A percentile compares a stretch with the other conserved stretches of the same genome.
These are phyloP conservation scores for Tenthredo mesomela DNA, from an alignment of 2,888 invertebrate genomes.

Conservation along the genomic window DNA sequence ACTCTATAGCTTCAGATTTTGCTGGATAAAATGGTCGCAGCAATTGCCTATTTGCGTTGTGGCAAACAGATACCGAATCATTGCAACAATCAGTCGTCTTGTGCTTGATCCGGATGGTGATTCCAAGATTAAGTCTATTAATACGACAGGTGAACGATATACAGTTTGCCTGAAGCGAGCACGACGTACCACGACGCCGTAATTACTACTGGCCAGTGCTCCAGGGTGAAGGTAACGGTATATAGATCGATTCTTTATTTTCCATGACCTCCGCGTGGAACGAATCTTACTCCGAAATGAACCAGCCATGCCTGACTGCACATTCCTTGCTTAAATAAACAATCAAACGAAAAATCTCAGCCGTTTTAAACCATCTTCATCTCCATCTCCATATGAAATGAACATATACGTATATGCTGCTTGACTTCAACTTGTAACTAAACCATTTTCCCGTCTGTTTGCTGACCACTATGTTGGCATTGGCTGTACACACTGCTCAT, in stretches of 20 bases:
- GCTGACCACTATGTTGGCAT: slow-evolving; percentile 2
- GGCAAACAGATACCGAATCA: neutral
- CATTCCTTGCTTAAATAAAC: slow-evolving; percentile 36
- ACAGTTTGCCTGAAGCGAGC: slow-evolving; percentile 5
- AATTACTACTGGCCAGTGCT: slow-evolving; percentile 45
- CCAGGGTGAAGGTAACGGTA: slow-evolving; percentile 70
- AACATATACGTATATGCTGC: neutral
- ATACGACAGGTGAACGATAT: slow-evolving; percentile 41
- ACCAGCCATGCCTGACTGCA: slow-evolving; percentile 29
- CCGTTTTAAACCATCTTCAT: slow-evolving; percentile 12
- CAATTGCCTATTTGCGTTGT: neutral
- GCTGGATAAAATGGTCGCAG: neutral
- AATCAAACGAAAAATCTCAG: slow-evolving; percentile 17
- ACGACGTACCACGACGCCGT: slow-evolving; percentile 39
- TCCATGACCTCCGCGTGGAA: slow-evolving; percentile 58
- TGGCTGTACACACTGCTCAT: slow-evolving; percentile 15
- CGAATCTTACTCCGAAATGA: slow-evolving; percentile 64
- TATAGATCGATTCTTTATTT: slow-evolving; percentile 66
- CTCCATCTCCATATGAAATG: neutral
- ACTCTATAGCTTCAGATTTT: neutral
- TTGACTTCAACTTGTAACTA: slow-evolving; percentile 10
- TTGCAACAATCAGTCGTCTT: neutral
- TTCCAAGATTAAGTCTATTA: slow-evolving; percentile 34
- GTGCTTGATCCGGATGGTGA: neutral
- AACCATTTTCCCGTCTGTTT: neutral